A percentile compares a stretch with the other conserved stretches of the same genome.
Evolutionary conservation across 2,888 invertebrate genomes (phyloP).

Genomic region (Drosophila paranaensis): DNA sequence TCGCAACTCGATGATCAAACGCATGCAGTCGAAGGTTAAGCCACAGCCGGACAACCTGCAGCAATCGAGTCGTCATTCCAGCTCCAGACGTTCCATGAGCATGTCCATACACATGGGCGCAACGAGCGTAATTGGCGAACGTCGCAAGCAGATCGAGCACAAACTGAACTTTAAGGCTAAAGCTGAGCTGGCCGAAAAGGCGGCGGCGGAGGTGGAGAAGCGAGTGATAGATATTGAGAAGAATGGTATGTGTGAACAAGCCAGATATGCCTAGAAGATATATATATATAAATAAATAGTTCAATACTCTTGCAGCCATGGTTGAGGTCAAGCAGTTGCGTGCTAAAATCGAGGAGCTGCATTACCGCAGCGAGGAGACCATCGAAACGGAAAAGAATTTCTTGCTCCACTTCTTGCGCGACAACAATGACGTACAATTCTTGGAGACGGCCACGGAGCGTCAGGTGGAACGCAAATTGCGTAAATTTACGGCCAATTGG

Average conservation of each 20-base stretch:
- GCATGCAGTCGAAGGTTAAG: constrained; percentile 37
- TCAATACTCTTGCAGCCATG: constrained; percentile 51
- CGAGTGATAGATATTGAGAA: constrained; percentile 66
- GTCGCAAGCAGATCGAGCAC: constrained; percentile 62
- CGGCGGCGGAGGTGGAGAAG: constrained; percentile 76
- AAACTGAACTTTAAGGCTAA: constrained; percentile 81
- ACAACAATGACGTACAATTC: constrained; percentile 70
- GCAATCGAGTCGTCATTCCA: constrained; percentile 50
- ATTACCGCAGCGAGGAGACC: constrained; percentile 85
- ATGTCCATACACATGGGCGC: constrained; percentile 44
- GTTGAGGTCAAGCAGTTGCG: constrained; percentile 81
- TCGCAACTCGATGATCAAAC: constrained; percentile 56
- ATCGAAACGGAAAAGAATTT: constrained; percentile 85
- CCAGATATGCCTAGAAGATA: too few relatives aligned
- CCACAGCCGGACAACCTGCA: constrained; percentile 24
- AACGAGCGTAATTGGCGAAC: constrained; percentile 25
- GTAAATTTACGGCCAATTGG: constrained; percentile 86
- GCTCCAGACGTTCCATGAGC: constrained; percentile 62
- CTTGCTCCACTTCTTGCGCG: constrained; percentile 78
- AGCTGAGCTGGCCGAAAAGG: constrained; percentile 81
- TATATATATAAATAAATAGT: too few relatives aligned
- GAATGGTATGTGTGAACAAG: constrained; percentile 47
- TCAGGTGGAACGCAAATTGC: constrained; percentile 80
- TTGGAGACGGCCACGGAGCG: constrained; percentile 78
- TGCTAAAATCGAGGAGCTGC: constrained; percentile 86